Conservation (phyloP, 2,888 invertebrate species). For the Alentia gelatinosa region DNA sequence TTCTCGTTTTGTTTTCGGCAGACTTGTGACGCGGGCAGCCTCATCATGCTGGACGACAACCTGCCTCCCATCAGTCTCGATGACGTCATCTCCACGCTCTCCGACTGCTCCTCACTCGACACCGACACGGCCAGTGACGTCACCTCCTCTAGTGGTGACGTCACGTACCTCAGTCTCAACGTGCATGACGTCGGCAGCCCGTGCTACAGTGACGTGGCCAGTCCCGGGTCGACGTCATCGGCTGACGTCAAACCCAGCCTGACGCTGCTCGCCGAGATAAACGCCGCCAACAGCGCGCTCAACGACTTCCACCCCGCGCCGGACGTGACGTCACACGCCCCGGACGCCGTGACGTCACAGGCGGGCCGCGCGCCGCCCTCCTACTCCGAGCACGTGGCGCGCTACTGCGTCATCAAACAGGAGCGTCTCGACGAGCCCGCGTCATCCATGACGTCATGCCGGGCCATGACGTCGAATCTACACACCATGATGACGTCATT, state of each 20-base stretch:
- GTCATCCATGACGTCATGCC: not conserved
- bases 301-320: not conserved
- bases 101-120: slow-evolving; percentile 29
- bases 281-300: slow-evolving; percentile 18
- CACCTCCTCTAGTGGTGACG: slow-evolving; percentile 20
- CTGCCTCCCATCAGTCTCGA: slow-evolving; percentile 39
- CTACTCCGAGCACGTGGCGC: slow-evolving; percentile 31
- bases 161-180: not conserved
- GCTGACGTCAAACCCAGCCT: not conserved
- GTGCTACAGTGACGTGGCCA: slow-evolving; percentile 7
- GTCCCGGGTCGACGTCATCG: not conserved
- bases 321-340: not conserved
- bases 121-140: slow-evolving; percentile 43
- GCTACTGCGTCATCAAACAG: slow-evolving; percentile 31
- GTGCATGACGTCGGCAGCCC: not conserved
- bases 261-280: slow-evolving; percentile 7
- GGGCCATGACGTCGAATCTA: not conserved
- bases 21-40: no score
- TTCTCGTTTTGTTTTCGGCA: no score
- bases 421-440: not conserved
- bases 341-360: not conserved
- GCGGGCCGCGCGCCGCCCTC: not conserved
- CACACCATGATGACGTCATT: slow-evolving; percentile 24
- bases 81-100: slow-evolving; percentile 31
- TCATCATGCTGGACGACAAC: slow-evolving; percentile 46